Evolutionary conservation across 2,797 vertebrate species (phyloP), one percentile per base, ranked within the genome.

Genomic region (Gymnocypris eckloni): DNA sequence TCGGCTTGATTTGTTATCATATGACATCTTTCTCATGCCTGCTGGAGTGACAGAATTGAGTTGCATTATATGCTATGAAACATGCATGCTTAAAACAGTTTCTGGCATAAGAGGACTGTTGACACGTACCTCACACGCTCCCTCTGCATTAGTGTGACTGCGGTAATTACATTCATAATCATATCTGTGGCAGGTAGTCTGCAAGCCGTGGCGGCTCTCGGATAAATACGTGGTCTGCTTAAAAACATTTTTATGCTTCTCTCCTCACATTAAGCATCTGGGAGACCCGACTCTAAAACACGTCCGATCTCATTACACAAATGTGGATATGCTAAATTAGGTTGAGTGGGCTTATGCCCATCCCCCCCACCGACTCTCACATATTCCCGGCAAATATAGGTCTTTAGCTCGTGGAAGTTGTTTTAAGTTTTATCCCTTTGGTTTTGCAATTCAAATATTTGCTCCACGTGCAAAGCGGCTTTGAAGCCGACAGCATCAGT

Each of bases 381-480:
- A 90, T 89, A 88, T 90, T 92, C 89, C 82, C 64, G 89, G 90
- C 89, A 91, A 89, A 86, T 87, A 89, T 88, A 88, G 88, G 86
- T 93, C 91, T 94, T 93, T 90, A 93, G 94, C 94, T 94, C 93
- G 88, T 93, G 92, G 94, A 95, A 96, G 95, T 95, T 95, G 93
- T 94, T 94, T 95, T 89, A 89, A 94, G 94, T 94, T 93, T 93
- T 90, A 90, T 92, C 89, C 90, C 83, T 73, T 92, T 81, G 90
- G 97, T 98, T 96, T 98, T 98, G 97, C 98, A 98, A 98, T 99
- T 97, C 97, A 98, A 98, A 99, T 98, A 96, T 97, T 97, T 97
- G 95, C 95, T 95, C 95, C 94, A 94, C 93, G 94, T 90, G 94
- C 96, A 97, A 95, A 96, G 96, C 96, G 94, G 94, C 96, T 98